phyloP scores from a whole-genome alignment of 2,888 invertebrate species.

The Lepidonotus clava region DNA sequence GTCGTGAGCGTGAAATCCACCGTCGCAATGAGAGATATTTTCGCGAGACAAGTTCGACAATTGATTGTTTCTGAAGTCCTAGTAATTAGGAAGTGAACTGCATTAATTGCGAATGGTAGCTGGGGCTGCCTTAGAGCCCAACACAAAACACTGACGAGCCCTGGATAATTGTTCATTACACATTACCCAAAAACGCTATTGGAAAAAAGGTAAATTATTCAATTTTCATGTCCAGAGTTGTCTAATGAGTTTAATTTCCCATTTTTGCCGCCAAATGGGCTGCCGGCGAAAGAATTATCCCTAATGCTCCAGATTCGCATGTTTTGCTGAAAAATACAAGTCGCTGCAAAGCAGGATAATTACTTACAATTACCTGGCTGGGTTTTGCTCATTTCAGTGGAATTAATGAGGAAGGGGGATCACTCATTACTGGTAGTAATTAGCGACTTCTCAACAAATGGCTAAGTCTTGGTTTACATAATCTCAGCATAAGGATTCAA shows the following conservation, averaged over 20 bases:
- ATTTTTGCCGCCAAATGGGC: constrained; percentile 21
- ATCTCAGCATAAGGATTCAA: no score
- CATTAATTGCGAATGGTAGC: constrained; percentile 9
- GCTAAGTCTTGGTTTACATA: neutral
- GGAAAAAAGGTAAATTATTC: constrained; percentile 30
- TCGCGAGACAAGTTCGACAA: constrained; percentile 7
- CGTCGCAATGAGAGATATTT: neutral
- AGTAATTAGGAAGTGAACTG: constrained; percentile 27
- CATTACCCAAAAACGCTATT: neutral
- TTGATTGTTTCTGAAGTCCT: constrained; percentile 42
- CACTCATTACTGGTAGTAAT: neutral
- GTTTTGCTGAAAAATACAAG: neutral
- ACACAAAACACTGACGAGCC: neutral
- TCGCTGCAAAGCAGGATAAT: neutral
- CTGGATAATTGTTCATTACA: constrained; percentile 42
- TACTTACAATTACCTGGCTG: neutral
- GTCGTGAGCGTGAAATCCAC: neutral
- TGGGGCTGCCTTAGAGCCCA: neutral
- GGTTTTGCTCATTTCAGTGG: neutral
- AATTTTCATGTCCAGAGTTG: constrained; percentile 47
- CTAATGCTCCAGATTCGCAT: neutral
- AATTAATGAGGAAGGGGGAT: neutral
- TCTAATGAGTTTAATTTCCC: constrained; percentile 40
- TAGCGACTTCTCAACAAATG: neutral
- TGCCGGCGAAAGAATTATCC: constrained; percentile 15